phyloP scores from a whole-genome alignment of 2,888 invertebrate species.

The Ormyrus thymus region DNA sequence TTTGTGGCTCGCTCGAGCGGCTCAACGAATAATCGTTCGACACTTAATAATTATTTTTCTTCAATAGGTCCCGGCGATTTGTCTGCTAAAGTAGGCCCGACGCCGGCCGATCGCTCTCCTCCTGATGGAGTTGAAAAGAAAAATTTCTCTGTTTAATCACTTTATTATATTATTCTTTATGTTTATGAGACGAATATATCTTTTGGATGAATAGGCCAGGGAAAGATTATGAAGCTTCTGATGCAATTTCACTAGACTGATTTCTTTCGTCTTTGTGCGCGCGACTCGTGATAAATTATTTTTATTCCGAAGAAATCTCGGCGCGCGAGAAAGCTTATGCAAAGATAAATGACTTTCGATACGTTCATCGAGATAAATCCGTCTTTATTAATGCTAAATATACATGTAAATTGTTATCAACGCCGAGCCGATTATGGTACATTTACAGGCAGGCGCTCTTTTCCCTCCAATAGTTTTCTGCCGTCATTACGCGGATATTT shows the following conservation, averaged over 20 bases:
- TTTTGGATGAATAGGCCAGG: conserved; percentile 11
- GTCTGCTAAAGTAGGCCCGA: neutral
- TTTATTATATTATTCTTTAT: conserved; percentile 23
- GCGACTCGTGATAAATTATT: neutral
- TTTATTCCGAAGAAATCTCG: neutral
- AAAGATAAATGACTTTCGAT: conserved; percentile 7
- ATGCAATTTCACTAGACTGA: conserved; percentile 12
- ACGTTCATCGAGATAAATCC: neutral
- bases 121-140: neutral
- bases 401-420: conserved; percentile 19
- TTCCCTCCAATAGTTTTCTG: neutral
- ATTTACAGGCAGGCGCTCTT: neutral
- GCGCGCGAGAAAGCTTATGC: neutral
- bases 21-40: conserved; percentile 46
- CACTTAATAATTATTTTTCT: conserved; percentile 51
- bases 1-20: neutral
- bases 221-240: neutral
- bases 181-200: conserved; percentile 18
- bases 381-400: conserved; percentile 13
- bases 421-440: neutral
- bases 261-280: neutral
- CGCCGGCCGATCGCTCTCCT: neutral
- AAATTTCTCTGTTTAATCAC: conserved; percentile 31
- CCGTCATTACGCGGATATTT: conserved; percentile 1
- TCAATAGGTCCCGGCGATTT: conserved; percentile 23